phyloP scores from a whole-genome alignment of 2,113 vertebrate genomes.

The Ciconia stormi region DNA sequence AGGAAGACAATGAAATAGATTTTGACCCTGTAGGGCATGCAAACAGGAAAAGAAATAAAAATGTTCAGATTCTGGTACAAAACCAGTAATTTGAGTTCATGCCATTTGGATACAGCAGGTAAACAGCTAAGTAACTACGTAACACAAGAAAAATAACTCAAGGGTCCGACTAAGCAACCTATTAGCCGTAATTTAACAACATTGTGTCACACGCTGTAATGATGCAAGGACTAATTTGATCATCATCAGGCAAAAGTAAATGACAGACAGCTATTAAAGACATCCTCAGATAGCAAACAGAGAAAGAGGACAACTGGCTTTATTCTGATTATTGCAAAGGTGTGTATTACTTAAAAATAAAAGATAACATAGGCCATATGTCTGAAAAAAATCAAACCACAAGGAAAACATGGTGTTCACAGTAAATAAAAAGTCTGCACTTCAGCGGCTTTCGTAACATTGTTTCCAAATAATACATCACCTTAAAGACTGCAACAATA shows the following conservation, averaged over 20 bases:
- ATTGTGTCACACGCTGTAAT: neutral
- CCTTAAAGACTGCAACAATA: neutral
- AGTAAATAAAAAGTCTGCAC: neutral
- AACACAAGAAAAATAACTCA: neutral
- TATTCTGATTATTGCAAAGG: neutral
- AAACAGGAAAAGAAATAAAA: neutral
- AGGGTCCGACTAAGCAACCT: neutral
- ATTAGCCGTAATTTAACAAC: neutral
- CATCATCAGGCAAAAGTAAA: neutral
- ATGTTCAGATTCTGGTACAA: neutral
- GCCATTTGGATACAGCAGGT: neutral
- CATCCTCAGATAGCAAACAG: neutral
- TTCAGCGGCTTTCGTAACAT: neutral
- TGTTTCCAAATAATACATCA: neutral
- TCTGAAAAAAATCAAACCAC: neutral
- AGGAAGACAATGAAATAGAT: neutral
- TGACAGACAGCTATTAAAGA: neutral
- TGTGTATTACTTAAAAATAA: neutral
- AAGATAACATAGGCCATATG: neutral
- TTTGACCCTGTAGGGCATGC: neutral
- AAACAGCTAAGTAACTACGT: neutral
- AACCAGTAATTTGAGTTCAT: neutral
- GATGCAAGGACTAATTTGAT: neutral
- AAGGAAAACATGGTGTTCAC: neutral
- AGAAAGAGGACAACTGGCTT: neutral